A percentile compares a stretch with the other conserved stretches of the same genome.
phyloP scores from a whole-genome alignment of 2,888 invertebrate species.

The Amphipoea oculea region DNA sequence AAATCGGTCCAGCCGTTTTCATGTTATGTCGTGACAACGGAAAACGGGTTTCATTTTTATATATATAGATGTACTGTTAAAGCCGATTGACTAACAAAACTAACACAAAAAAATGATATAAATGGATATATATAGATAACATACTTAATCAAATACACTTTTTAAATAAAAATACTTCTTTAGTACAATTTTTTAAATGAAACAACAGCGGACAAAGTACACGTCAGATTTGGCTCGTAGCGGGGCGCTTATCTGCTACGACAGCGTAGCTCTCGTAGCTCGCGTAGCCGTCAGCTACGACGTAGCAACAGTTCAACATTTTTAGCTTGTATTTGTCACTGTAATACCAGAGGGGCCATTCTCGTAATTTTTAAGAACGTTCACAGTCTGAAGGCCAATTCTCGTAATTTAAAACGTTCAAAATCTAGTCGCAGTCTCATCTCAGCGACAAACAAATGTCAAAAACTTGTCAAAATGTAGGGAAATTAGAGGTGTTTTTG shows the following conservation, averaged over 20 bases:
- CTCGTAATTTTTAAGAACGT: no score
- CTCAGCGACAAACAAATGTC: no score
- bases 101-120: no score
- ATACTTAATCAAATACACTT: neutral
- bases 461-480: no score
- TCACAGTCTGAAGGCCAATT: no score
- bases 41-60: no score
- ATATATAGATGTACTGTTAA: neutral
- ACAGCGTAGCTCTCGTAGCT: constrained; percentile 25
- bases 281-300: constrained; percentile 32
- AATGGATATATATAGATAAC: neutral
- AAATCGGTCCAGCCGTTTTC: no score
- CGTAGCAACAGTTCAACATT: constrained; percentile 13
- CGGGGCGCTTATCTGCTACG: constrained; percentile 41
- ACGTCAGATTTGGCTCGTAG: constrained; percentile 31
- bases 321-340: neutral
- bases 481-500: no score
- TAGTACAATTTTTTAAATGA: neutral
- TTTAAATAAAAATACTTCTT: neutral
- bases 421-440: no score
- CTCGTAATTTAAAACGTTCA: no score
- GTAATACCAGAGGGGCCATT: neutral
- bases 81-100: neutral
- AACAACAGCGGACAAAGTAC: constrained; percentile 10
- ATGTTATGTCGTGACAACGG: no score